Evolutionary conservation across 2,113 vertebrate species (phyloP).

Genomic region (Larimichthys crocea): DNA sequence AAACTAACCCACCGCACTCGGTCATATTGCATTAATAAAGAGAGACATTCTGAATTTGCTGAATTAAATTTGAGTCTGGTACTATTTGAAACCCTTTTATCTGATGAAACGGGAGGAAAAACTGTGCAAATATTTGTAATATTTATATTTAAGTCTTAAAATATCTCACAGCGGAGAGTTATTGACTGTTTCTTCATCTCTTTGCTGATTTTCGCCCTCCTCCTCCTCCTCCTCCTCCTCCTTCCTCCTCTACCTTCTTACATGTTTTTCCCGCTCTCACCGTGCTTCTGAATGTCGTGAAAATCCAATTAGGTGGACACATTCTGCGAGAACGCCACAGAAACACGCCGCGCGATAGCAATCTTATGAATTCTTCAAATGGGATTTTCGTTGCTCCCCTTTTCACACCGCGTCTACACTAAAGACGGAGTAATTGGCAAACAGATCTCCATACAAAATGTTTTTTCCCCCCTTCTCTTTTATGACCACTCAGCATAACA

Average conservation of each 20-base stretch:
- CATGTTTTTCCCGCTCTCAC: conserved; percentile 19
- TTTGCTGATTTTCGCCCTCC: neutral
- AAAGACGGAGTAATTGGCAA: conserved; percentile 77
- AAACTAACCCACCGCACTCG: conserved; percentile 11
- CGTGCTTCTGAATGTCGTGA: conserved; percentile 60
- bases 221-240: neutral
- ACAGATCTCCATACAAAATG: conserved; percentile 71
- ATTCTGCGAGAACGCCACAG: conserved; percentile 67
- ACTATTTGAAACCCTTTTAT: conserved; percentile 27
- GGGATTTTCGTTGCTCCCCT: conserved; percentile 61
- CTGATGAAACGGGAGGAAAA: conserved; percentile 17
- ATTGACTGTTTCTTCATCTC: conserved; percentile 30
- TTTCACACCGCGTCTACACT: conserved; percentile 68
- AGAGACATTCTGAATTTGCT: conserved; percentile 23
- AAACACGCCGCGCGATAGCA: conserved; percentile 61
- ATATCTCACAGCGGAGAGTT: conserved; percentile 23
- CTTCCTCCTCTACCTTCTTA: neutral
- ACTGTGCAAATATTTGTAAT: conserved; percentile 21
- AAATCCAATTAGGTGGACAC: conserved; percentile 79
- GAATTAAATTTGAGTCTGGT: conserved; percentile 26
- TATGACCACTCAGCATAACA: conserved; percentile 75
- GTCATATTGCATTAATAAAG: conserved; percentile 22
- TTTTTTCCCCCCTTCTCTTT: conserved; percentile 47
- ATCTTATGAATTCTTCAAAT: conserved; percentile 77
- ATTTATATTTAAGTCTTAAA: conserved; percentile 19